These are phyloP conservation scores for Tetranychus truncatus DNA, from an alignment of 2,888 invertebrate genomes.

Conservation along the genomic window DNA sequence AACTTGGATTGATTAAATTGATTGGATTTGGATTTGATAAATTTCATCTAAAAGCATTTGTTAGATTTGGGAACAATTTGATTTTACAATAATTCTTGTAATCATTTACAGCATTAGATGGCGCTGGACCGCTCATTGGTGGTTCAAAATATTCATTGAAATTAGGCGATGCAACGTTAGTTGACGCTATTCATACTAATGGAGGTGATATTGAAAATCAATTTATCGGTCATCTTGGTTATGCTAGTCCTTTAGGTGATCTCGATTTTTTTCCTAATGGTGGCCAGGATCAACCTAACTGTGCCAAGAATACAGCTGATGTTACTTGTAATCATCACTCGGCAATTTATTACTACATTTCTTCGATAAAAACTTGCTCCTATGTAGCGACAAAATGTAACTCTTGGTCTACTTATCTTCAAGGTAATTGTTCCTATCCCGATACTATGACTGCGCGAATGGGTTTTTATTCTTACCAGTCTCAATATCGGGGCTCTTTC, in stretches of 20 bases:
- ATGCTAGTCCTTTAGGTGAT: slow-evolving; percentile 6
- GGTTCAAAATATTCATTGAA: background rate
- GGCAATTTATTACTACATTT: slow-evolving; percentile 3
- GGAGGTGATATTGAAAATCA: background rate
- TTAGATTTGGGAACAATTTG: background rate
- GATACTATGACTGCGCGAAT: background rate
- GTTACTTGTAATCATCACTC: slow-evolving; percentile 1
- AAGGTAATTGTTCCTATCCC: background rate
- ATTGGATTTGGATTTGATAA: background rate
- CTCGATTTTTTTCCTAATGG: slow-evolving; percentile 5
- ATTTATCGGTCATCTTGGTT: slow-evolving; percentile 2
- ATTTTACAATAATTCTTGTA: background rate
- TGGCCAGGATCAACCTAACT: background rate
- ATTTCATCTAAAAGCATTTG: too few species aligned
- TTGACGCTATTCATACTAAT: slow-evolving; percentile 3
- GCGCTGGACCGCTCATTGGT: background rate
- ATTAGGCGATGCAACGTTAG: background rate
- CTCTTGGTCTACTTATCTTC: background rate
- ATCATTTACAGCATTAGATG: background rate
- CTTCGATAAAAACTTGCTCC: background rate
- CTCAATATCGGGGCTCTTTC: background rate
- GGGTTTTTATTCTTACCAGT: background rate
- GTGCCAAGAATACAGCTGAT: background rate
- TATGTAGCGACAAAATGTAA: background rate
- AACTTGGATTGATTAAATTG: too few species aligned